phyloP scores from a whole-genome alignment of 2,797 vertebrate species.

The Acestrorhynchus altus region DNA sequence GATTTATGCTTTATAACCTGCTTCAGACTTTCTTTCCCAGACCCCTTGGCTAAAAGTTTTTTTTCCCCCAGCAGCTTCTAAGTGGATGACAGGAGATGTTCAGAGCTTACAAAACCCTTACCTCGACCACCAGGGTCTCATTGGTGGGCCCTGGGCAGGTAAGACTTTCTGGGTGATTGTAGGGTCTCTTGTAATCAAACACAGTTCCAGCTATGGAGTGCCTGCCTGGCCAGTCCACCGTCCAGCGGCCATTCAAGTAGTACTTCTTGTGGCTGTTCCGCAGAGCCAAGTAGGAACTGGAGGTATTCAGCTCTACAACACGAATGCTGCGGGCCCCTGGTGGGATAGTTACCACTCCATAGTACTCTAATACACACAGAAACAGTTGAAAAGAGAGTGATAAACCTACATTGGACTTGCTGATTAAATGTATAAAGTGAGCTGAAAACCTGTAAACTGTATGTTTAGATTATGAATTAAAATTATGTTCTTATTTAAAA shows the following conservation, averaged over 20 bases:
- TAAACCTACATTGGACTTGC: not conserved
- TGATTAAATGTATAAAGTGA: not conserved
- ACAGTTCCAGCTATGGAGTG: slow-evolving; percentile 83
- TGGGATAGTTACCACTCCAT: slow-evolving; percentile 83
- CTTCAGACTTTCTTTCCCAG: not conserved
- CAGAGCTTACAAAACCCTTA: slow-evolving; percentile 53
- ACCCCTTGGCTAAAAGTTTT: not conserved
- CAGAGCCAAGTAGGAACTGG: slow-evolving; percentile 86
- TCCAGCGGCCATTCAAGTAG: slow-evolving; percentile 88
- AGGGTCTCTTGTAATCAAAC: slow-evolving; percentile 86
- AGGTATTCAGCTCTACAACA: slow-evolving; percentile 82
- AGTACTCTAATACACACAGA: slow-evolving; percentile 79
- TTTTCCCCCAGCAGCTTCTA: not conserved
- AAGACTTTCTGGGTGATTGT: slow-evolving; percentile 85
- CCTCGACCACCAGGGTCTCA: slow-evolving; percentile 87
- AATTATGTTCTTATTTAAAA: too few species aligned
- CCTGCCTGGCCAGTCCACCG: slow-evolving; percentile 86
- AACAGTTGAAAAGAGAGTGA: not conserved
- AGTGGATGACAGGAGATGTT: not conserved
- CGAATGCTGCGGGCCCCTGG: slow-evolving; percentile 84
- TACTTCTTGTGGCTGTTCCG: slow-evolving; percentile 80
- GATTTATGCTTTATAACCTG: too few species aligned
- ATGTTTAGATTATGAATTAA: too few species aligned
- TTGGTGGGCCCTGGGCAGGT: slow-evolving; percentile 85
- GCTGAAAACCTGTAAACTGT: too few species aligned